Evolutionary conservation across 2,797 vertebrate genomes (phyloP).

Genomic region (Bradypus variegatus): DNA sequence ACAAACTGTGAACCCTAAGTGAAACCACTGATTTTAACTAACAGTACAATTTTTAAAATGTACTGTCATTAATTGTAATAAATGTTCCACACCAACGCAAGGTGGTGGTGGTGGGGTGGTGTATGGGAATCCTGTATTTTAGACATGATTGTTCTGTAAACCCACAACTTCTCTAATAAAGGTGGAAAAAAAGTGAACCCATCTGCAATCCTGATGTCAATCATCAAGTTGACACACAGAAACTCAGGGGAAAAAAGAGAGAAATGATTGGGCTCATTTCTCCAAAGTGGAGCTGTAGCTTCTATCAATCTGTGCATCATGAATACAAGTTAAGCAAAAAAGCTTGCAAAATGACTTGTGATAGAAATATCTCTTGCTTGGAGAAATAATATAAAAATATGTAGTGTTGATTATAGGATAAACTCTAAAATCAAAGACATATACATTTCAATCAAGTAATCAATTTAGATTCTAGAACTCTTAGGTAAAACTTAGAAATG

Average conservation of each 20-base stretch:
- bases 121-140: no score
- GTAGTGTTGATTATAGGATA: neutral
- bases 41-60: no score
- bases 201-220: neutral
- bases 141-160: no score
- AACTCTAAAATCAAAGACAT: neutral
- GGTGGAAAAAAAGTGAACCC: neutral
- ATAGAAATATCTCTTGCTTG: constrained; percentile 69
- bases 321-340: constrained; percentile 75
- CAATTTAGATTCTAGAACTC: neutral
- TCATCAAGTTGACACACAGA: neutral
- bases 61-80: no score
- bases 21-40: no score
- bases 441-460: neutral
- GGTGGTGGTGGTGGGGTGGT: no score
- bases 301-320: constrained; percentile 68
- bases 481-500: neutral
- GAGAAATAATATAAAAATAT: constrained; percentile 2
- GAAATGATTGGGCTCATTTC: constrained; percentile 58
- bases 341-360: constrained; percentile 67
- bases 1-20: no score
- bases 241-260: neutral
- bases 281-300: constrained; percentile 54
- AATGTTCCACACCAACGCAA: no score
- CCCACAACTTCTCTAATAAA: no score